phyloP scores from a whole-genome alignment of 2,888 invertebrate genomes.

The Melipona beecheii region DNA sequence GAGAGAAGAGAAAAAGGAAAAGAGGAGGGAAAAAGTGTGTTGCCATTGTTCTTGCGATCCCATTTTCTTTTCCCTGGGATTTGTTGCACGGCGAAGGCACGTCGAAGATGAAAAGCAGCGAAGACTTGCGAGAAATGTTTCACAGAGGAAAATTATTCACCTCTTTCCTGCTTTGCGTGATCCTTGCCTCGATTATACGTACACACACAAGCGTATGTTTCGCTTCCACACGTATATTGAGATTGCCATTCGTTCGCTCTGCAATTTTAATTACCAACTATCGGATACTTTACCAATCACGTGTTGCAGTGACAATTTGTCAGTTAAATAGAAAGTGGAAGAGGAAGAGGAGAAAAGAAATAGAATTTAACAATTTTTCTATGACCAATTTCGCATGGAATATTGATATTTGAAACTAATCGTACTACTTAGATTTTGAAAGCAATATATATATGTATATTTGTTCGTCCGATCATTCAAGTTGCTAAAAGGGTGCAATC shows the following conservation, averaged over 20 bases:
- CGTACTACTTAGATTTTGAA: not conserved
- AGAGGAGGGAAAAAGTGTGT: too few relatives aligned
- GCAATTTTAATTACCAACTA: not conserved
- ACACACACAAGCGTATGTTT: too few relatives aligned
- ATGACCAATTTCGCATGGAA: not conserved
- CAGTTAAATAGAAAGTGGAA: too few relatives aligned
- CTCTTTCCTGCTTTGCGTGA: not conserved
- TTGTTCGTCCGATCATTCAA: not conserved
- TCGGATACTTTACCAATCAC: not conserved
- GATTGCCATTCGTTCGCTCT: not conserved
- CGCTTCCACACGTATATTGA: too few relatives aligned
- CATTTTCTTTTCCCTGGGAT: not conserved
- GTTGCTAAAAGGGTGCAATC: not conserved
- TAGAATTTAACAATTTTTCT: not conserved
- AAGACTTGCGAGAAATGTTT: not conserved
- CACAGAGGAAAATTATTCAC: conserved; percentile 3
- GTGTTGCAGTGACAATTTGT: too few relatives aligned
- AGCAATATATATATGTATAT: too few relatives aligned
- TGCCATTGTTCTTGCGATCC: conserved; percentile 3
- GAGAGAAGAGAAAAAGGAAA: not conserved
- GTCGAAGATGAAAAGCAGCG: conserved; percentile 6
- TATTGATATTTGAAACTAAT: not conserved
- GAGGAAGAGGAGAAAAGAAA: not conserved
- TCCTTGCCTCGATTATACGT: not conserved
- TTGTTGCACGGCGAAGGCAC: not conserved